These are phyloP conservation scores for Cromileptes altivelis DNA, from an alignment of 2,113 vertebrate genomes.

Conservation along the genomic window DNA sequence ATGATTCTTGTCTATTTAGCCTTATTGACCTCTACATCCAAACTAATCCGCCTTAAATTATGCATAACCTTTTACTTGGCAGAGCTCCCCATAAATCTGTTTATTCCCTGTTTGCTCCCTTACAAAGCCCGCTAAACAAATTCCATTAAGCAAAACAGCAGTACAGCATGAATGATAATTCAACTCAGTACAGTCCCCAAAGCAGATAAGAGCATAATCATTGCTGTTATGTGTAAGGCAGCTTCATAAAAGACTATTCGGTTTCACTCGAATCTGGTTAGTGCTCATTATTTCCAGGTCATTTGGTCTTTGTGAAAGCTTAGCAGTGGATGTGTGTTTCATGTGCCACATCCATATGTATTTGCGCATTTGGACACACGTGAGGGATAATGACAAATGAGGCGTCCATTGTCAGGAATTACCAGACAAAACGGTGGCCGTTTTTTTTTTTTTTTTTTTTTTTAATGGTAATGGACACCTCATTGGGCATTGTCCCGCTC, in stretches of 20 bases:
- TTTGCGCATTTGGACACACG: not conserved
- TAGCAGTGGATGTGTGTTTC: not conserved
- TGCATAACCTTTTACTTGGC: constrained; percentile 84
- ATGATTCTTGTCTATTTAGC: constrained; percentile 77
- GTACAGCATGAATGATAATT: constrained; percentile 79
- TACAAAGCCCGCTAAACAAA: constrained; percentile 80
- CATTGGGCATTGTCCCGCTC: no score
- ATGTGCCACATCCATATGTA: not conserved
- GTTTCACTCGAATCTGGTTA: constrained; percentile 56
- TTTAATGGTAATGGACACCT: no score
- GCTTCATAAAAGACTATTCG: constrained; percentile 45
- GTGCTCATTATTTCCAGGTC: constrained; percentile 55
- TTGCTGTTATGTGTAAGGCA: constrained; percentile 63
- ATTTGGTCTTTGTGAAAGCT: constrained; percentile 41
- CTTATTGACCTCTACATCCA: constrained; percentile 81
- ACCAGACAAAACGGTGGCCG: no score
- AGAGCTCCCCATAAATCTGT: constrained; percentile 79
- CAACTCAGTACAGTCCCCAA: constrained; percentile 61
- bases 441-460: no score
- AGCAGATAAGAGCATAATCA: constrained; percentile 78
- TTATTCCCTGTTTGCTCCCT: constrained; percentile 78
- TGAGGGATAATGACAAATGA: no score
- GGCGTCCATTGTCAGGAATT: no score
- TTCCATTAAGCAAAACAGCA: constrained; percentile 82
- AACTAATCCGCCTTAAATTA: constrained; percentile 83